Evolutionary conservation across 2,113 vertebrate species (phyloP).

Genomic region (Narcine bancroftii): DNA sequence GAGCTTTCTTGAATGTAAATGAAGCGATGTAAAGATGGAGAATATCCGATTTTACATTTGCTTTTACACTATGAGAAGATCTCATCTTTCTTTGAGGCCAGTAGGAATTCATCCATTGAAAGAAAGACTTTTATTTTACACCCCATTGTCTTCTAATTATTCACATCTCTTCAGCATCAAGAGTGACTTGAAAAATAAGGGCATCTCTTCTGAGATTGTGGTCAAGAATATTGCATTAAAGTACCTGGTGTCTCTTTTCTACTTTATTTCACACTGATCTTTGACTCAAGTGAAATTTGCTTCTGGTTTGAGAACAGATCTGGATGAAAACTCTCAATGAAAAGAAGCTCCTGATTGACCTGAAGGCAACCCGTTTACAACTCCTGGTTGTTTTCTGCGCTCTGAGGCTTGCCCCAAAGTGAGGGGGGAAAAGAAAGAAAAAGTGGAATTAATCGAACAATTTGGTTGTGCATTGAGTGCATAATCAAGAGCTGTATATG

Average conservation of each 20-base stretch:
- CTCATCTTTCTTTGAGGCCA: too few species aligned
- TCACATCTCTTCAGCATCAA: background rate
- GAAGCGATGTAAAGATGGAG: too few species aligned
- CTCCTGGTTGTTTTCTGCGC: background rate
- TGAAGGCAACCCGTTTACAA: too few species aligned
- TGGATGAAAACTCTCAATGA: background rate
- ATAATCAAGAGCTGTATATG: slow-evolving; percentile 23
- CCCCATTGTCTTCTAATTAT: background rate
- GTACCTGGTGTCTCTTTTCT: background rate
- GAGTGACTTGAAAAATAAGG: background rate
- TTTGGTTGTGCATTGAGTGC: background rate
- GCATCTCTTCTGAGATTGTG: background rate
- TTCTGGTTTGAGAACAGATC: background rate
- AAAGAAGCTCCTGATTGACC: background rate
- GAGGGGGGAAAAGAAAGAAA: background rate
- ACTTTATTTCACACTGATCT: background rate
- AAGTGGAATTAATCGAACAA: slow-evolving; percentile 23
- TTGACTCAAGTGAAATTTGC: background rate
- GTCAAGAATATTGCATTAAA: background rate
- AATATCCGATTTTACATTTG: too few species aligned
- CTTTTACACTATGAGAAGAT: too few species aligned
- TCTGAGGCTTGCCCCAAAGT: background rate
- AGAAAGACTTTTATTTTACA: background rate
- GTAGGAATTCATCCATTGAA: background rate
- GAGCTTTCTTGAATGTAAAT: too few species aligned